phyloP scores from a whole-genome alignment of 23 tunicate species.

The Halocynthia aurantium region DNA sequence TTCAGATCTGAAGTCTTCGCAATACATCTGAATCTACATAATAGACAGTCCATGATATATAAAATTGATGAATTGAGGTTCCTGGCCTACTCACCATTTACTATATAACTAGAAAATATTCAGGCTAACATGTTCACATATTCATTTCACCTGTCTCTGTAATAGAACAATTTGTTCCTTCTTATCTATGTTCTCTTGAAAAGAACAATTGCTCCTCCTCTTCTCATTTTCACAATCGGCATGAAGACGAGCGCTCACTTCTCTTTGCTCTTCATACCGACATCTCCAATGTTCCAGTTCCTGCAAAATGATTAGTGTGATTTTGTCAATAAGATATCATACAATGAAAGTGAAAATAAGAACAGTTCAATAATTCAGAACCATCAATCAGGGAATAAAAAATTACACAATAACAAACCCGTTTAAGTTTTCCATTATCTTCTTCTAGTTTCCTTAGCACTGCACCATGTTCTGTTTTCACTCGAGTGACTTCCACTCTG shows the following conservation, averaged over 20 bases:
- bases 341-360: no score
- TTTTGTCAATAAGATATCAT: no score
- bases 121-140: no score
- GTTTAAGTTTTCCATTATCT: conserved; percentile 3
- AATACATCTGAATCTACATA: conserved; percentile 20
- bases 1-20: conserved; percentile 63
- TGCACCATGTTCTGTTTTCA: not conserved
- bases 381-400: no score
- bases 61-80: no score
- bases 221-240: conserved; percentile 43
- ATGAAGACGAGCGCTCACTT: conserved; percentile 26
- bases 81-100: no score
- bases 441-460: not conserved
- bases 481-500: not conserved
- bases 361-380: no score
- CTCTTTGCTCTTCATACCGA: conserved; percentile 42
- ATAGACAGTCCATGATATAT: no score
- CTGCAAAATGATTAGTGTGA: not conserved
- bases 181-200: conserved; percentile 41
- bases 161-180: conserved; percentile 46
- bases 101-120: no score
- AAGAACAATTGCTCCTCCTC: conserved; percentile 27
- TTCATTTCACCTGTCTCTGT: conserved; percentile 27
- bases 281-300: conserved; percentile 48
- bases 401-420: not conserved